Conservation (phyloP, 2,888 invertebrate genomes). For the Eupithecia tripunctaria region DNA sequence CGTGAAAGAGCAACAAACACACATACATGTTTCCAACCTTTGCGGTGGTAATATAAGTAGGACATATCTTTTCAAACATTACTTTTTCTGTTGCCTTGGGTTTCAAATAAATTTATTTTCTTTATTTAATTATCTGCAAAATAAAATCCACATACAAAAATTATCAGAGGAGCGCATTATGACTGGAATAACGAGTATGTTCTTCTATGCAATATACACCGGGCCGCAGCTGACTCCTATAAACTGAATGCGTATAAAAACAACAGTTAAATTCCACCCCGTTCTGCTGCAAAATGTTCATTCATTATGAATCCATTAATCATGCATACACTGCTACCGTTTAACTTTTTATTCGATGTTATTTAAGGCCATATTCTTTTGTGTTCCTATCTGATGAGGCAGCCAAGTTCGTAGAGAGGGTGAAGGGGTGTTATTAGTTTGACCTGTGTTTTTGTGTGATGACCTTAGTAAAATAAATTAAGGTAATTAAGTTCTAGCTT, state of each 20-base stretch:
- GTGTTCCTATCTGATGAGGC: background rate
- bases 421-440: too few relatives aligned
- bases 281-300: background rate
- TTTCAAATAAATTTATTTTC: background rate
- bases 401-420: too few relatives aligned
- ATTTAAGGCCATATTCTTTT: too few relatives aligned
- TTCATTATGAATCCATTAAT: slow-evolving; percentile 6
- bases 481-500: too few relatives aligned
- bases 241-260: background rate
- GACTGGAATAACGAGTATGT: background rate
- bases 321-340: background rate
- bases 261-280: background rate
- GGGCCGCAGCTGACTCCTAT: background rate
- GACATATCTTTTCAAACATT: too few relatives aligned
- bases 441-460: too few relatives aligned
- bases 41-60: too few relatives aligned
- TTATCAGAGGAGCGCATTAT: background rate
- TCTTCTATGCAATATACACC: slow-evolving; percentile 2
- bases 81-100: too few relatives aligned
- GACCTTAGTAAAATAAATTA: too few relatives aligned
- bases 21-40: too few relatives aligned
- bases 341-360: background rate
- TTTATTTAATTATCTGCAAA: background rate
- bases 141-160: background rate
- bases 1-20: too few relatives aligned